Evolutionary conservation across 2,888 invertebrate genomes (phyloP).

Genomic region (Temnothorax unifasciatus): DNA sequence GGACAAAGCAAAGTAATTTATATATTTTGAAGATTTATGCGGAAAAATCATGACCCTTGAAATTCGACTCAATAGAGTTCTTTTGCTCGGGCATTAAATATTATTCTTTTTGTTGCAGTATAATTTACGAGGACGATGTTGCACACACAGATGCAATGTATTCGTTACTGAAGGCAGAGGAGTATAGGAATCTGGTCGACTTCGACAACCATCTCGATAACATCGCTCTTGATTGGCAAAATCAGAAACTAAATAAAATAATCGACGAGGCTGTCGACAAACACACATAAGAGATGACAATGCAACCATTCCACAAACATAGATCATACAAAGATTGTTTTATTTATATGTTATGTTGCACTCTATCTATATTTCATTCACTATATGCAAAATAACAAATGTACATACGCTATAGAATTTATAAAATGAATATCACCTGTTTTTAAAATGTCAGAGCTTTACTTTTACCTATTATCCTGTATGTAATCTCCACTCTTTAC

Average conservation of each 20-base stretch:
- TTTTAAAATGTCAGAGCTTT: slow-evolving; percentile 61
- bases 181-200: slow-evolving; percentile 94
- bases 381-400: slow-evolving; percentile 68
- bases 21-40: slow-evolving; percentile 23
- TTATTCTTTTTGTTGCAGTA: slow-evolving; percentile 70
- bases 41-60: not conserved
- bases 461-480: not conserved
- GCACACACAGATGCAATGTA: slow-evolving; percentile 89
- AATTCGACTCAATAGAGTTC: not conserved
- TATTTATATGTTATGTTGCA: slow-evolving; percentile 70
- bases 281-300: slow-evolving; percentile 63
- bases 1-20: slow-evolving; percentile 86
- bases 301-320: slow-evolving; percentile 48
- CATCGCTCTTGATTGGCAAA: slow-evolving; percentile 95
- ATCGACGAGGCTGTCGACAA: slow-evolving; percentile 86
- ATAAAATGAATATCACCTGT: slow-evolving; percentile 73
- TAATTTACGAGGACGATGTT: slow-evolving; percentile 83
- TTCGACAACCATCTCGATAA: slow-evolving; percentile 99
- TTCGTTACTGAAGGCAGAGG: slow-evolving; percentile 90
- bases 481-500: not conserved
- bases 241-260: slow-evolving; percentile 89
- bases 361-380: slow-evolving; percentile 63
- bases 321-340: slow-evolving; percentile 65
- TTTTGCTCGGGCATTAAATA: not conserved
- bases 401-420: slow-evolving; percentile 74